Conservation (phyloP, 2,797 vertebrate species). For the Bovichtus diacanthus region DNA sequence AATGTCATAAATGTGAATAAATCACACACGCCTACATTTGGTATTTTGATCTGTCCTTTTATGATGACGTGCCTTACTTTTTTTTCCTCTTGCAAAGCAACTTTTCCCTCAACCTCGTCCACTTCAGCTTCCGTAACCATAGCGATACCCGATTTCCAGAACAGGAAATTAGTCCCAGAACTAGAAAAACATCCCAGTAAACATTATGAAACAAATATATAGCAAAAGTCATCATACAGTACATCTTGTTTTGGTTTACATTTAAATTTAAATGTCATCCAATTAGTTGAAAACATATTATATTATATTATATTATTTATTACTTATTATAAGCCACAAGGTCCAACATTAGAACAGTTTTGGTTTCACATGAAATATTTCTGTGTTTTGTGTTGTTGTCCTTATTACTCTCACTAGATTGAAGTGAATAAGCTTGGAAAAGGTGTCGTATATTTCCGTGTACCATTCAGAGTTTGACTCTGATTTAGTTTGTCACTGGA, state of each 20-base stretch:
- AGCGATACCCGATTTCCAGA: neutral
- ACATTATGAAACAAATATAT: neutral
- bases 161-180: neutral
- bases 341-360: neutral
- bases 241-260: neutral
- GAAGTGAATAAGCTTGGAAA: neutral
- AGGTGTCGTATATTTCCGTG: neutral
- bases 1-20: neutral
- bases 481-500: neutral
- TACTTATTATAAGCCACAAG: too few relatives aligned
- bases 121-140: neutral
- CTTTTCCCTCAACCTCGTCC: neutral
- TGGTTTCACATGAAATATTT: neutral
- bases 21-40: neutral
- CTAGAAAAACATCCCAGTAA: neutral
- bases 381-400: neutral
- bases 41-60: neutral
- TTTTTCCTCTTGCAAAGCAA: neutral
- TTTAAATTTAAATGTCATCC: neutral
- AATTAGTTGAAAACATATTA: constrained; percentile 3
- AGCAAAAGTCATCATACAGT: neutral
- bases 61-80: neutral
- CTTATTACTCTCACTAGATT: neutral
- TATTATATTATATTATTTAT: too few relatives aligned
- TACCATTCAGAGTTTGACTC: neutral